Evolutionary conservation across 2,797 vertebrate species (phyloP).

Genomic region (Myotis planiceps): DNA sequence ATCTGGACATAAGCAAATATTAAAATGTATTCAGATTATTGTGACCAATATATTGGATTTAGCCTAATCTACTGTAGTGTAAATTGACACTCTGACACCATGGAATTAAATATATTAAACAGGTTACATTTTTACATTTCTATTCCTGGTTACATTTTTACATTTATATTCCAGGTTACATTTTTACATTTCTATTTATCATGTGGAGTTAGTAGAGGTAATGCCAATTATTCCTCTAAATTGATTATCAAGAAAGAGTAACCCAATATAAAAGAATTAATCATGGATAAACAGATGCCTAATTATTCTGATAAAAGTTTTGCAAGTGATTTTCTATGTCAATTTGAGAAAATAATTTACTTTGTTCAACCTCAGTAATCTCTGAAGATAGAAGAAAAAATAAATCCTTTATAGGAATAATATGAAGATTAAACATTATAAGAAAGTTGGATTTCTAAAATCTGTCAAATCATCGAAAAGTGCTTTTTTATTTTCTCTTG

Average conservation of each 20-base stretch:
- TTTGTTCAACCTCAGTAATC: neutral
- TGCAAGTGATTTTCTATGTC: neutral
- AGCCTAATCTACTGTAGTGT: neutral
- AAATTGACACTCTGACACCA: neutral
- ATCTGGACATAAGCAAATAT: neutral
- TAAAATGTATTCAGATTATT: constrained; percentile 27
- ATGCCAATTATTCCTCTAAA: neutral
- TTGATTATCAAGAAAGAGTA: neutral
- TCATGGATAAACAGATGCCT: neutral
- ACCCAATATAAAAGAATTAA: neutral
- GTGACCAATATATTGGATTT: neutral
- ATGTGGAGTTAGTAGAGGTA: neutral
- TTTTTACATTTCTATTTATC: neutral
- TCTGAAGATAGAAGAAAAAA: neutral
- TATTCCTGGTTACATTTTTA: neutral
- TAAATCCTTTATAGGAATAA: constrained; percentile 10
- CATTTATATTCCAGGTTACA: neutral
- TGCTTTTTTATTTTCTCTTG: neutral
- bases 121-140: neutral
- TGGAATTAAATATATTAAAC: constrained; percentile 1
- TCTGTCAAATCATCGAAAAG: neutral
- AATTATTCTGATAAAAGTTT: neutral
- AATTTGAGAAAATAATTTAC: constrained; percentile 33
- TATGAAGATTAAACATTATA: neutral
- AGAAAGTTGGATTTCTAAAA: neutral